These are phyloP conservation scores for Sceloporus tristichus DNA, from an alignment of 2,113 vertebrate genomes.

Conservation along the genomic window DNA sequence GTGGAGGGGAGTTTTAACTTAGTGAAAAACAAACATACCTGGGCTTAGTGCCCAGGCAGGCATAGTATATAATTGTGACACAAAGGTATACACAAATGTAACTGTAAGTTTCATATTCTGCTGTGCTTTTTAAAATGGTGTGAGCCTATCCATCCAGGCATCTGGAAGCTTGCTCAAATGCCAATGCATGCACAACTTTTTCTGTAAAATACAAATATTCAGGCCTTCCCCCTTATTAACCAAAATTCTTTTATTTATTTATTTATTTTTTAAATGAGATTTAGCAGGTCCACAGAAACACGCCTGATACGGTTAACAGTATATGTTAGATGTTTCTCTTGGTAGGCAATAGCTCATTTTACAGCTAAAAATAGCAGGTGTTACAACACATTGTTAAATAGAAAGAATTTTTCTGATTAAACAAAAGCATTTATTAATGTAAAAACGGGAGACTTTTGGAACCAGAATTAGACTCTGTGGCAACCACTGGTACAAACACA, in stretches of 20 bases:
- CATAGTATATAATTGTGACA: not conserved
- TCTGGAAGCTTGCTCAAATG: not conserved
- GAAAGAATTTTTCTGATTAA: not conserved
- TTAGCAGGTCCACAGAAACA: not conserved
- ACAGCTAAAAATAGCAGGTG: not conserved
- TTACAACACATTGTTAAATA: not conserved
- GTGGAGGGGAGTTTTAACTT: no score
- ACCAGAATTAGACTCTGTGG: not conserved
- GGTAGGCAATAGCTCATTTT: not conserved
- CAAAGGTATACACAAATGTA: not conserved
- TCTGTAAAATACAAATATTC: not conserved
- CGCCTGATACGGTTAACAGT: not conserved
- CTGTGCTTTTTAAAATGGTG: not conserved
- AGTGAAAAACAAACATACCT: no score
- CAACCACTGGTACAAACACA: conserved; percentile 26
- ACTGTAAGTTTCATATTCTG: not conserved
- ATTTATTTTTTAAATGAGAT: not conserved
- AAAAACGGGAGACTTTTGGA: not conserved
- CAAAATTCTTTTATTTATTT: not conserved
- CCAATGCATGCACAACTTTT: not conserved
- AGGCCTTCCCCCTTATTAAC: not conserved
- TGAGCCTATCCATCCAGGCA: not conserved
- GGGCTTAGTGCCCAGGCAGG: no score
- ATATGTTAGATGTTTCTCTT: not conserved
- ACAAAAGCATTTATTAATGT: not conserved